Base-by-base conservation (phyloP, 2,888 invertebrate genomes). In the Lithodes maja region DNA sequence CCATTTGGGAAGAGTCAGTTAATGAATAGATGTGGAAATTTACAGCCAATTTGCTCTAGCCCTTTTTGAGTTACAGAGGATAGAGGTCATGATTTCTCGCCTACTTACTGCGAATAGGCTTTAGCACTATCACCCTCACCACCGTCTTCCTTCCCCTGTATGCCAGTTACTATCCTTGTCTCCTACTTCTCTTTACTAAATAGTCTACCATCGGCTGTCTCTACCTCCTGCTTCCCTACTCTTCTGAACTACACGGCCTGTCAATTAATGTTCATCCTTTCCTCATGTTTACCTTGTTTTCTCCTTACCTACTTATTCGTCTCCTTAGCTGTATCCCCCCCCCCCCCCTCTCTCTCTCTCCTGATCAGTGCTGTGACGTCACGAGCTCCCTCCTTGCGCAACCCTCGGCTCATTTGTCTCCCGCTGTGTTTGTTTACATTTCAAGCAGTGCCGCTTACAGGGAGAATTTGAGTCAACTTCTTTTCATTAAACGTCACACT, bases 401-500 rank as follows among this genome's bases (percentile, higher is more conserved):
- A 9, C 15, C 71, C 71, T n/a, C 15, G 9, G 71, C 12, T 75
- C 54, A 83, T 83, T 83, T 83, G 83, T 83, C 55, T 69, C 83
- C 83, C 69, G 74, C 53, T 75, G 52, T 75, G 54, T 83, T 83
- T 83, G 83, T 83, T 83, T 83, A 75, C 77, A 49, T 15, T 75
- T 75, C 69, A 75, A 61, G 7, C 61, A 12, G 12, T 12, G 61
- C 61, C 61, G 15, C 17, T 77, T 77, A 61, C 50, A 84, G 3
- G 61, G 12, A 49, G 1, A 1, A 1, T 15, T 84, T 77, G 33
- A 33, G 33, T 33, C 33, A 33, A 33, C 33, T 33, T 33, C 33
- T 33, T 33, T 33, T 33, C 33, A 33, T 33, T 33, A 33, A 33
- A 33, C 33, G 33, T 33, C 33, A 33, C 33, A 33, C 33, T 33